Evolutionary conservation across 2,113 vertebrate species (phyloP).

Genomic region (Epinephelus lanceolatus): DNA sequence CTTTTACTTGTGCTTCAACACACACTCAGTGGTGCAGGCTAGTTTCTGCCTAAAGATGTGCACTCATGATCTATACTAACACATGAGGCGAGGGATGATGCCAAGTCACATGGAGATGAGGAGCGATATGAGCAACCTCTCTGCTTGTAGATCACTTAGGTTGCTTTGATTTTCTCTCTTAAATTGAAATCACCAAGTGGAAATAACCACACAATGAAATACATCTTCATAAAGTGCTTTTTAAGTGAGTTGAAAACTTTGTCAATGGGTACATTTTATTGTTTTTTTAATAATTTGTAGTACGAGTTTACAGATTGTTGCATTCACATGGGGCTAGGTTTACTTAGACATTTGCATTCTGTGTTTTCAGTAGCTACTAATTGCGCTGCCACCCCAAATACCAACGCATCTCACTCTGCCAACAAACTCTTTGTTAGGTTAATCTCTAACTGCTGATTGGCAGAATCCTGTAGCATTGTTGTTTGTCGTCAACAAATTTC

Average conservation of each 20-base stretch:
- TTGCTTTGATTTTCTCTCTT: background rate
- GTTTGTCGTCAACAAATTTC: conserved; percentile 34
- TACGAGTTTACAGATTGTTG: background rate
- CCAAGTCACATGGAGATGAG: background rate
- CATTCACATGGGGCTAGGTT: too few relatives aligned
- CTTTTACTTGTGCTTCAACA: conserved; percentile 34
- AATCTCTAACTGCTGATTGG: conserved; percentile 65
- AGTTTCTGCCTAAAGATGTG: conserved; percentile 26
- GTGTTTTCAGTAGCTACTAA: conserved; percentile 13
- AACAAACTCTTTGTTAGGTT: conserved; percentile 64
- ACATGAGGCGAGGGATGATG: background rate
- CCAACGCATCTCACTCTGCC: conserved; percentile 9
- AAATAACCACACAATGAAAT: background rate
- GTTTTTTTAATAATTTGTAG: background rate
- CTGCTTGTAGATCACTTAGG: background rate
- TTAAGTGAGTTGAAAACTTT: background rate
- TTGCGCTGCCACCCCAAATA: conserved; percentile 33
- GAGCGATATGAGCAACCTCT: background rate
- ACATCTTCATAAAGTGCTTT: background rate
- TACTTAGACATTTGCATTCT: background rate
- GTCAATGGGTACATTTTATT: background rate
- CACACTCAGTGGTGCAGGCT: conserved; percentile 1
- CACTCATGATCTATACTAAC: background rate
- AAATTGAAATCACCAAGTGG: background rate
- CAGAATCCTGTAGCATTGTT: conserved; percentile 42